Evolutionary conservation across 2,113 vertebrate species (phyloP).

Genomic region (Zonotrichia leucophrys): DNA sequence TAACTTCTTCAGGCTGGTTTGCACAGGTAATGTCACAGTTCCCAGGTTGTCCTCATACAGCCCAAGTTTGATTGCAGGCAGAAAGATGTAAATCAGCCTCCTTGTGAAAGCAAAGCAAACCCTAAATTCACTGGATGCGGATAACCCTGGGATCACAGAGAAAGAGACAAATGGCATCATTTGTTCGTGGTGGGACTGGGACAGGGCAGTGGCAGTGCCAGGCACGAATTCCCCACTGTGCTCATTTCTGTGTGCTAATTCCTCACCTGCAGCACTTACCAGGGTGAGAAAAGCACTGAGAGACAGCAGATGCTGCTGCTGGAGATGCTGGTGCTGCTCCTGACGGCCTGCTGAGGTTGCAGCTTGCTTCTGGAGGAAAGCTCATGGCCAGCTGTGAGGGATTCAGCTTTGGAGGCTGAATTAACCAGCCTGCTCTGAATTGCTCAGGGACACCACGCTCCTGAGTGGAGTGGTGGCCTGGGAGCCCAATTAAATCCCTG

Average conservation of each 20-base stretch:
- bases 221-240: not conserved
- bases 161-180: not conserved
- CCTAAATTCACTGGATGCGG: not conserved
- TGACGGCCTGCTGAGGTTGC: not conserved
- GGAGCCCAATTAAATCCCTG: not conserved
- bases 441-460: not conserved
- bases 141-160: not conserved
- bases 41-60: not conserved
- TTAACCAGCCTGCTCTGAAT: not conserved
- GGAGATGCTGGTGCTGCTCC: not conserved
- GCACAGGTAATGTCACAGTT: not conserved
- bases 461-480: not conserved
- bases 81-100: not conserved
- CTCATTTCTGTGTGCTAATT: not conserved
- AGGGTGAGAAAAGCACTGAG: not conserved
- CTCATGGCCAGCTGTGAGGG: not conserved
- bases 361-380: not conserved
- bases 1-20: not conserved
- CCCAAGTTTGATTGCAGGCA: not conserved
- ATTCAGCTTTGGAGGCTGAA: not conserved
- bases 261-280: not conserved
- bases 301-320: slow-evolving; percentile 33
- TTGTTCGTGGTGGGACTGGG: not conserved
- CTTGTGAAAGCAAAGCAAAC: not conserved
- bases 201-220: not conserved